A percentile compares a stretch with the other conserved stretches of the same genome.
Evolutionary conservation across 1,140 invertebrate genomes (phyloP).

Genomic region (Cotesia typhae): DNA sequence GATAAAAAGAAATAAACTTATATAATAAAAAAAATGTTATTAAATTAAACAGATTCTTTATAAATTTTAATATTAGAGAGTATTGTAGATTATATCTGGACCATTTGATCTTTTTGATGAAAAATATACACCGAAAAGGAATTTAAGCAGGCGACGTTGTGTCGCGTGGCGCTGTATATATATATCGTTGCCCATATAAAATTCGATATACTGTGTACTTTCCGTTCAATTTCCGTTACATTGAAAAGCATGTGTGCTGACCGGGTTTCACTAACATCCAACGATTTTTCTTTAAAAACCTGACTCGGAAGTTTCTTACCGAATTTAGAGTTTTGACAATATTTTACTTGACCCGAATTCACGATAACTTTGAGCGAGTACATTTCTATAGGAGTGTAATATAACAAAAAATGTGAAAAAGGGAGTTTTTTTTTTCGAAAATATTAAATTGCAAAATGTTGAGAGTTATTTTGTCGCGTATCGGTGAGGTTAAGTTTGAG

Average conservation of each 20-base stretch:
- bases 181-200: constrained; percentile 24
- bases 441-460: too few relatives aligned
- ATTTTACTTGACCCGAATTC: neutral
- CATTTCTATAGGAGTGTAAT: too few relatives aligned
- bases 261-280: constrained; percentile 1
- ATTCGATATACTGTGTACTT: constrained; percentile 23
- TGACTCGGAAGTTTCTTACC: too few relatives aligned
- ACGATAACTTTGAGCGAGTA: neutral
- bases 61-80: too few relatives aligned
- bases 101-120: constrained; percentile 13
- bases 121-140: constrained; percentile 6
- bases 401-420: too few relatives aligned
- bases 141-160: neutral
- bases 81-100: neutral
- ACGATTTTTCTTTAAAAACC: constrained; percentile 11
- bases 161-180: constrained; percentile 1
- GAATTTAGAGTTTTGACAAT: neutral
- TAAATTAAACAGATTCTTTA: too few relatives aligned
- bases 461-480: too few relatives aligned
- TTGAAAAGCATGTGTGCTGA: too few relatives aligned
- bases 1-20: too few relatives aligned
- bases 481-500: too few relatives aligned
- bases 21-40: too few relatives aligned
- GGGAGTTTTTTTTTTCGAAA: too few relatives aligned
- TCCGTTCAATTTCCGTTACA: constrained; percentile 23